Evolutionary conservation across 2,888 invertebrate genomes (phyloP), one percentile per base, ranked within the genome.

Genomic region (Synergus umbraculus): DNA sequence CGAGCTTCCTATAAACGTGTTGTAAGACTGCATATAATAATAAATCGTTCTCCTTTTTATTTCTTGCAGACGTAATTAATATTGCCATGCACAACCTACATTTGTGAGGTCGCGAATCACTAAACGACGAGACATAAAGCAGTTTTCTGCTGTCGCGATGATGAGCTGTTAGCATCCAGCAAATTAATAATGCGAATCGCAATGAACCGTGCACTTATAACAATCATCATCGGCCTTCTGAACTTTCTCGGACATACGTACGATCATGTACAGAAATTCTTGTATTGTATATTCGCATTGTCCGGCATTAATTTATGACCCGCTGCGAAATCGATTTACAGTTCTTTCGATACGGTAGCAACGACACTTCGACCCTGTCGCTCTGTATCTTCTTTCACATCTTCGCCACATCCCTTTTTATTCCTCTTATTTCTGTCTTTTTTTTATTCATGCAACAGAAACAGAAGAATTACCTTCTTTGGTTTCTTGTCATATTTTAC

Each of bases 311-410:
- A 64, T 77, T 63, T 77, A 77, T 64, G 77, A 49, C 44, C 63
- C 22, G 64, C 44, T 49, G 77, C 46, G 64, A 77, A 77, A 77
- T 77, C 77, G 64, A 77, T 77, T 77, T 65, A 46, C 63, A 64
- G 60, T 64, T 64, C 43, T 46, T 77, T 15, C 13, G 77, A 77
- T 64, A 64, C 63, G 77, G 64, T 64, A 77, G 64, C 54, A 46
- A 5, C 49, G 73, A 54, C 73, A 73, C 73, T 49, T 73, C 49
- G 73, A 73, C 73, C 73, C 73, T 73, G 73, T 73, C 54, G 29
- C 15, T 73, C 49, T 54, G 49, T 73, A 73, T 73, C 73, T 73
- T 73, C 54, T 54, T 73, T 54, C 37, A 54, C 49, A 73, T 73
- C 73, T 73, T 49, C 10, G 73, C 10, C 10, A 22, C 22, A 22